A percentile compares a stretch with the other conserved stretches of the same genome.
phyloP scores from a whole-genome alignment of 2,888 invertebrate genomes.

The Drosophila tanythrix region DNA sequence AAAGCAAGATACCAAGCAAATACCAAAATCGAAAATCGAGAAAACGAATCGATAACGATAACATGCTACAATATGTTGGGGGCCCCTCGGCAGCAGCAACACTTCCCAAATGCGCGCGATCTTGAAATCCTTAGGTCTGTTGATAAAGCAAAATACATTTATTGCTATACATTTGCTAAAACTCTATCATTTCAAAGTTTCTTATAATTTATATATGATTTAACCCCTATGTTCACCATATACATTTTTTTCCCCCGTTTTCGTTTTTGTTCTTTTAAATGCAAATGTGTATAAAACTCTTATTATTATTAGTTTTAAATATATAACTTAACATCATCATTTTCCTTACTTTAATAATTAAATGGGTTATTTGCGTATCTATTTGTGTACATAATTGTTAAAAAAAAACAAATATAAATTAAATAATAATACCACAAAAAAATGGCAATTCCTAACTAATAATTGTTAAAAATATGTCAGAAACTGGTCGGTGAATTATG shows the following conservation, averaged over 20 bases:
- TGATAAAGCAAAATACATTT: constrained; percentile 58
- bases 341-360: constrained; percentile 44
- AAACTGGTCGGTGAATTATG: constrained; percentile 28
- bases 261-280: constrained; percentile 34
- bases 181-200: constrained; percentile 35
- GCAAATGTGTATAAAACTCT: constrained; percentile 53
- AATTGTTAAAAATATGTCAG: constrained; percentile 62
- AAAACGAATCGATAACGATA: constrained; percentile 27
- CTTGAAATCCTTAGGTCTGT: constrained; percentile 62
- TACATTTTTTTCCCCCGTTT: constrained; percentile 29
- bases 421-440: constrained; percentile 6
- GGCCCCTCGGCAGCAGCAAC: constrained; percentile 61
- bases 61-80: constrained; percentile 31
- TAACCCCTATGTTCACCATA: constrained; percentile 47
- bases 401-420: constrained; percentile 14
- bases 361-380: constrained; percentile 65
- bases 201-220: constrained; percentile 44
- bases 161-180: constrained; percentile 61
- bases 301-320: constrained; percentile 47
- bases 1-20: constrained; percentile 24
- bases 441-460: constrained; percentile 33
- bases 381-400: constrained; percentile 65
- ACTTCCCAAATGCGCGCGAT: constrained; percentile 19
- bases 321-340: constrained; percentile 43
- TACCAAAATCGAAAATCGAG: constrained; percentile 12